Percentiles rank a stretch among this genome's conserved stretches.
Conservation (phyloP, 2,888 invertebrate genomes). For the Diogma glabrata region DNA sequence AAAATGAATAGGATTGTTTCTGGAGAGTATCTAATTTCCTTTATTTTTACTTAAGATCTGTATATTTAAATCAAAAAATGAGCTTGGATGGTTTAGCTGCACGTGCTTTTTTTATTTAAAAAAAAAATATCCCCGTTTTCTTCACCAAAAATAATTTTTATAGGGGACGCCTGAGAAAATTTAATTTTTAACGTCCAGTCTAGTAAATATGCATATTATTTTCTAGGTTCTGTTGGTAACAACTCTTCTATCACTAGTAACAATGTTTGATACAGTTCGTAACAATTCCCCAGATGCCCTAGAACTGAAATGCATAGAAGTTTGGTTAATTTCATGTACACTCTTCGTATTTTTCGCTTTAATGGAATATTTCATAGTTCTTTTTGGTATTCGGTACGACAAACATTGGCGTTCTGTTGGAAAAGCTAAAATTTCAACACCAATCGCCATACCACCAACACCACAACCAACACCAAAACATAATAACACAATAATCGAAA, state of each 20-base stretch:
- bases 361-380: slow-evolving; percentile 50
- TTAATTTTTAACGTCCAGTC: no score
- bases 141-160: no score
- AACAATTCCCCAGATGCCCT: slow-evolving; percentile 52
- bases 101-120: no score
- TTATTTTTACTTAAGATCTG: no score
- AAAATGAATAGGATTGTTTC: no score
- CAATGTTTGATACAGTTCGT: slow-evolving; percentile 55
- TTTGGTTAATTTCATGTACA: slow-evolving; percentile 54
- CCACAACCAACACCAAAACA: slow-evolving; percentile 37
- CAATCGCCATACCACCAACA: slow-evolving; percentile 26
- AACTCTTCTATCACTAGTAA: slow-evolving; percentile 48
- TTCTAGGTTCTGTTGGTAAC: slow-evolving; percentile 44
- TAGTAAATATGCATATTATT: no score
- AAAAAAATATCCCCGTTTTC: no score
- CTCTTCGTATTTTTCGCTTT: slow-evolving; percentile 51
- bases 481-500: slow-evolving; percentile 34
- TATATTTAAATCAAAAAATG: no score
- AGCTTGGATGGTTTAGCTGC: no score
- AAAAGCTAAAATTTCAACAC: slow-evolving; percentile 30
- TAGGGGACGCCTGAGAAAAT: no score
- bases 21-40: no score
- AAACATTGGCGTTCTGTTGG: slow-evolving; percentile 44
- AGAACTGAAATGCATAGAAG: slow-evolving; percentile 50
- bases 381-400: slow-evolving; percentile 52